phyloP scores from a whole-genome alignment of 2,888 invertebrate species.

The Stegophylla sp. region DNA sequence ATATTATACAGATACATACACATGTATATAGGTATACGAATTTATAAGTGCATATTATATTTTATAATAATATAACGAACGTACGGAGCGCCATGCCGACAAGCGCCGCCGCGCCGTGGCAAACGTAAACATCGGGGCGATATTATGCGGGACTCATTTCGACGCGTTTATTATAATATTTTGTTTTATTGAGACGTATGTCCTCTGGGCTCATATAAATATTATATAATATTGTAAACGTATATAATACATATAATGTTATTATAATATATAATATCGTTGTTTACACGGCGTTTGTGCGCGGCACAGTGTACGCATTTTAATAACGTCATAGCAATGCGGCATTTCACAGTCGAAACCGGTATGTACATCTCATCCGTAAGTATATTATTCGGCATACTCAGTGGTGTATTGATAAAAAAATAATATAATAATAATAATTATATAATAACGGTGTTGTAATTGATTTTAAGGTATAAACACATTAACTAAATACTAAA shows the following conservation, averaged over 20 bases:
- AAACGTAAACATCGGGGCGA: not conserved
- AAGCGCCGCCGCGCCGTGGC: constrained; percentile 1
- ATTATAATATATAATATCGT: too few relatives aligned
- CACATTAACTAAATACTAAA: too few relatives aligned
- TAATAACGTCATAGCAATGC: not conserved
- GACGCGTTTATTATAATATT: not conserved
- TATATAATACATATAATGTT: not conserved
- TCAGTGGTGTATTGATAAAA: too few relatives aligned
- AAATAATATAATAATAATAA: too few relatives aligned
- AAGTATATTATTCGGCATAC: too few relatives aligned
- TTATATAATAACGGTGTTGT: too few relatives aligned
- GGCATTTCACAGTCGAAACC: constrained; percentile 12
- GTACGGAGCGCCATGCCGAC: constrained; percentile 6
- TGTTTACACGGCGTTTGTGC: not conserved
- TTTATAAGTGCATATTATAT: not conserved
- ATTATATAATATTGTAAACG: not conserved
- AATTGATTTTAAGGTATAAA: too few relatives aligned
- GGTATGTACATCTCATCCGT: not conserved
- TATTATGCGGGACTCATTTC: constrained; percentile 3
- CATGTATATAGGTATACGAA: not conserved
- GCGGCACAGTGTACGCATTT: not conserved
- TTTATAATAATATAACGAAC: not conserved
- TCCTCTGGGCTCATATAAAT: not conserved
- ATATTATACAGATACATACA: too few relatives aligned
- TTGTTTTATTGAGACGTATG: constrained; percentile 14